Conservation (phyloP, 2,888 invertebrate genomes). For the Orchestes rusci region DNA sequence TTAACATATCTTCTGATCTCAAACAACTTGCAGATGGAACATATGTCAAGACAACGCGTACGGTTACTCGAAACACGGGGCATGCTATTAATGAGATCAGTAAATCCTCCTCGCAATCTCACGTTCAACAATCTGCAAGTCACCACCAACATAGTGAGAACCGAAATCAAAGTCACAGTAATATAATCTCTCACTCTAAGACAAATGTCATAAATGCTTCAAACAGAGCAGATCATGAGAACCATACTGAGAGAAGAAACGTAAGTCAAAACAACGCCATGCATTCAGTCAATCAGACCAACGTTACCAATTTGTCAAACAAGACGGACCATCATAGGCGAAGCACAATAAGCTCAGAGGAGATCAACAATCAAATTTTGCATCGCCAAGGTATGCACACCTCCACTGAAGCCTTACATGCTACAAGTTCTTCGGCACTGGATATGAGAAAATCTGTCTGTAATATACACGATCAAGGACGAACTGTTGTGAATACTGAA, state of each 20-base stretch:
- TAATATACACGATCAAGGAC: conserved; percentile 68
- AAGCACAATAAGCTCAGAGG: conserved; percentile 66
- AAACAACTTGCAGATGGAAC: conserved; percentile 49
- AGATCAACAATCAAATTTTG: conserved; percentile 68
- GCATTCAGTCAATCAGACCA: conserved; percentile 26
- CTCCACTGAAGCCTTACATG: conserved; percentile 65
- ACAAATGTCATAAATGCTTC: conserved; percentile 23
- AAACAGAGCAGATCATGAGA: too few species aligned
- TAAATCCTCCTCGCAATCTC: conserved; percentile 40
- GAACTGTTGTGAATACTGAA: conserved; percentile 61
- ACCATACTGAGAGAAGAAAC: too few species aligned
- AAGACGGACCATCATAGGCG: conserved; percentile 53
- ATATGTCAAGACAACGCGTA: conserved; percentile 41
- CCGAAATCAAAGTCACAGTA: too few species aligned
- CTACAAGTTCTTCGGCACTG: conserved; percentile 65
- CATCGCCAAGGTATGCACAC: conserved; percentile 65
- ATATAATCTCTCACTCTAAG: too few species aligned
- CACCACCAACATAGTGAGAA: too few species aligned
- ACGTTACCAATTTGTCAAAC: conserved; percentile 21
- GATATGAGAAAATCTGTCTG: conserved; percentile 75
- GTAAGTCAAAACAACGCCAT: conserved; percentile 28
- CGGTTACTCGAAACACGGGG: conserved; percentile 39
- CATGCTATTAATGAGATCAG: conserved; percentile 34
- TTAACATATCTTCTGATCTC: conserved; percentile 38
- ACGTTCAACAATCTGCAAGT: conserved; percentile 29